Evolutionary conservation across 30 jellyfish, hydroid and myxozoan genomes (phyloP).

Genomic region (Pelagia noctiluca): DNA sequence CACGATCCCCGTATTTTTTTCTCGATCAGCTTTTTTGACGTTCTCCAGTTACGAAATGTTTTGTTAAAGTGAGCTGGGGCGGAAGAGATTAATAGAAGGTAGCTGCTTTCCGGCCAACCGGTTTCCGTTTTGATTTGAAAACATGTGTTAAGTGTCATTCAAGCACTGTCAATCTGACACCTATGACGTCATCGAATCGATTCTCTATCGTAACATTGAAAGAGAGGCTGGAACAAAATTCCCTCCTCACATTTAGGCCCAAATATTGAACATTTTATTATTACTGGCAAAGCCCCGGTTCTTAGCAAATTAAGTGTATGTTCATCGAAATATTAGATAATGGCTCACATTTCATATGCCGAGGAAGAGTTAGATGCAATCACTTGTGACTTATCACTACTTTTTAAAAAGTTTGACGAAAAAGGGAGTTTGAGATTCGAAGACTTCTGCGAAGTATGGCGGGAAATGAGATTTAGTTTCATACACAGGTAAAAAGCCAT

Average conservation of each 20-base stretch:
- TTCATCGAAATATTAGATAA: not conserved
- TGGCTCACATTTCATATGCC: conserved; percentile 28
- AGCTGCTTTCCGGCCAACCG: no score
- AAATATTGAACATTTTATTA: not conserved
- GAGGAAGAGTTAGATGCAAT: conserved; percentile 46
- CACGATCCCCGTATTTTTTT: no score
- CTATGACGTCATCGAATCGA: no score
- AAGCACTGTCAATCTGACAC: no score
- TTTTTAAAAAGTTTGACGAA: conserved; percentile 43
- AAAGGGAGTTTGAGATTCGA: conserved; percentile 58
- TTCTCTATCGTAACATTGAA: no score
- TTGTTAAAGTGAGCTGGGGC: no score
- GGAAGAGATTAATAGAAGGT: no score
- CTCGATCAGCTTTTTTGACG: no score
- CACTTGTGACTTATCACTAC: conserved; percentile 36
- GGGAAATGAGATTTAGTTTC: conserved; percentile 49
- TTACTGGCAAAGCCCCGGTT: not conserved
- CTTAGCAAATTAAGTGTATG: not conserved
- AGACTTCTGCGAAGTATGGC: conserved; percentile 55
- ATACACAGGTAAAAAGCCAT: conserved; percentile 40
- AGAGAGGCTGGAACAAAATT: no score
- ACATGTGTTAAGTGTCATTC: no score
- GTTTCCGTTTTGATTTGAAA: no score
- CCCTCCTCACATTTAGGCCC: not conserved
- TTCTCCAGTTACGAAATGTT: no score